A percentile compares a stretch with the other conserved stretches of the same genome.
phyloP scores from a whole-genome alignment of 2,888 invertebrate species.

The Drosophila koepferae region DNA sequence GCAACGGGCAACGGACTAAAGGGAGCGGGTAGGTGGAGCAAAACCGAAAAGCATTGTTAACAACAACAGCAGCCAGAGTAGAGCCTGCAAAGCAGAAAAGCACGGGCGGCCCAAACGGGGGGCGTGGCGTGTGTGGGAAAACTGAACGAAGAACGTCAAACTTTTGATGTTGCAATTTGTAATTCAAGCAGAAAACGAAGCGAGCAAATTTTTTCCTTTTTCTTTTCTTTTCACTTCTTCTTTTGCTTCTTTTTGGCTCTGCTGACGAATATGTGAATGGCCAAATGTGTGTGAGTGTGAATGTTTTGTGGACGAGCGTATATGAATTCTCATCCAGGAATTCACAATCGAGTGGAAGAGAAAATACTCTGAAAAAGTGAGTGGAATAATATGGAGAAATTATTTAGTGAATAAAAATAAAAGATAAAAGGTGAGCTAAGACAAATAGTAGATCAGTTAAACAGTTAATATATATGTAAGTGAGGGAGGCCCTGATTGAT shows the following conservation, averaged over 20 bases:
- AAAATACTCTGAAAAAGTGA: slow-evolving; percentile 9
- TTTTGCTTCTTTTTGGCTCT: slow-evolving; percentile 36
- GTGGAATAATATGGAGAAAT: not conserved
- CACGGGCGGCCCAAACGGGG: not conserved
- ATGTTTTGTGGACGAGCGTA: slow-evolving; percentile 29
- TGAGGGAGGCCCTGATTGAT: not conserved
- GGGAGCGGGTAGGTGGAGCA: slow-evolving; percentile 39
- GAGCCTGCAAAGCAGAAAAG: slow-evolving; percentile 14
- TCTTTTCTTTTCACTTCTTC: slow-evolving; percentile 31
- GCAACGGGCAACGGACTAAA: slow-evolving; percentile 31
- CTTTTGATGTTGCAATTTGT: slow-evolving; percentile 84
- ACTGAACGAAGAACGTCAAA: slow-evolving; percentile 78
- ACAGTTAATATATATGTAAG: not conserved
- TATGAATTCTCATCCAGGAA: slow-evolving; percentile 58
- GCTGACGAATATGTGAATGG: slow-evolving; percentile 61
- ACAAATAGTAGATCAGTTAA: not conserved
- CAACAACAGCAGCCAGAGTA: slow-evolving; percentile 56
- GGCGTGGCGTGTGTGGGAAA: slow-evolving; percentile 24
- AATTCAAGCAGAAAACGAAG: slow-evolving; percentile 83
- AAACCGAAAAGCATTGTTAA: slow-evolving; percentile 77
- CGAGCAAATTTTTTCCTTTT: slow-evolving; percentile 67
- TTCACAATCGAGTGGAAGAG: slow-evolving; percentile 14
- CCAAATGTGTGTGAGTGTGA: slow-evolving; percentile 28
- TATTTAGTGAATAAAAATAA: too few relatives aligned
- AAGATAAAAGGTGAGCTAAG: not conserved